Evolutionary conservation across 2,113 vertebrate genomes (phyloP), one percentile per base, ranked within the genome.

Genomic region (Notiomystis cincta): DNA sequence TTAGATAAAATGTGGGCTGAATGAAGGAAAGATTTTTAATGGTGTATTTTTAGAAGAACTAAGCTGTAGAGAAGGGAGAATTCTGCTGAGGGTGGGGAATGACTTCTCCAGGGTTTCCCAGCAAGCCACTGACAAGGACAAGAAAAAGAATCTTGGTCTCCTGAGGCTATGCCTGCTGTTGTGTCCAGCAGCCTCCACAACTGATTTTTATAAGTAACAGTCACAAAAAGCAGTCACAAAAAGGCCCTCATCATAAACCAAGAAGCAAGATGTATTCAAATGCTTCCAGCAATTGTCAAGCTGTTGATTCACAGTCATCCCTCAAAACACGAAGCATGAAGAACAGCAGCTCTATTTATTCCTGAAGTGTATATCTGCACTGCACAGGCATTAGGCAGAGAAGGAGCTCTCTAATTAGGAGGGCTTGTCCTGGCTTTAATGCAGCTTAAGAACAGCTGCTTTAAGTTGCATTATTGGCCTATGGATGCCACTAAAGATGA

Each of bases 371-470:
- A 10, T 94, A 94, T 95, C 82, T 94, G n/a, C 60, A 30, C 0
- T 0, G 62, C 21, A 73, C 85, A 88, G 62, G 47, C 79, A n/a
- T 72, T 80, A 90, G 53, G 62, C 66, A 91, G 75, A 72, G 86
- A 92, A 85, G 84, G 44, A 85, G 38, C 12, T 83, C 50, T 62
- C 47, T 77, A 88, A 92, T 94, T 90, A 88, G 42, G 14, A 54
- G 38, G 66, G 82, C 35, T 86, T 80, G 86, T 86, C 75, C 85
- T 88, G 90, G 62, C 76, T 80, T 86, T 92, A 88, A 50, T 58
- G 45, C 38, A 70, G 82, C 22, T 90, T 77, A 93, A 83, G 62
- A 90, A 86, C 86, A 95, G 71, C 58, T 93, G 88, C 45, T 94
- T 83, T 54, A 93, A 86, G 79, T 88, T 93, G 58, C 5, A 1